Evolutionary conservation across 2,888 invertebrate species (phyloP).

Genomic region (Cistogaster globosa): DNA sequence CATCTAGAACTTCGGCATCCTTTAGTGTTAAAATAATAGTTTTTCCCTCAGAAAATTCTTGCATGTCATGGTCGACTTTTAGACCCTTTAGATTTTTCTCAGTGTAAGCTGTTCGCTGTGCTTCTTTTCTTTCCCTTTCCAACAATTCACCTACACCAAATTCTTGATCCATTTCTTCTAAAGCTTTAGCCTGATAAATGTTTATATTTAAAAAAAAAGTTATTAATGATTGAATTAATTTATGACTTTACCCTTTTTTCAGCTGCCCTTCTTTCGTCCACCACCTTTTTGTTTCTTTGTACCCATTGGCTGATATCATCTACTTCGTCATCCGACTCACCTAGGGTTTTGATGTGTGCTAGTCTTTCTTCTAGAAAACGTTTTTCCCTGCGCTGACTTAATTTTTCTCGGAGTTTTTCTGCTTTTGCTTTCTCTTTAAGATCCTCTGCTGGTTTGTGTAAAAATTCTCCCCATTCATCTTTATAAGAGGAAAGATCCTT

Average conservation of each 20-base stretch:
- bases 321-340: slow-evolving; percentile 89
- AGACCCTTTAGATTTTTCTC: slow-evolving; percentile 90
- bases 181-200: slow-evolving; percentile 89
- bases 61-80: slow-evolving; percentile 92
- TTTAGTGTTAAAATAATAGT: slow-evolving; percentile 95
- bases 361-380: slow-evolving; percentile 86
- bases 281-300: slow-evolving; percentile 88
- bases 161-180: slow-evolving; percentile 97
- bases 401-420: slow-evolving; percentile 91
- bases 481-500: slow-evolving; percentile 79
- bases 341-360: slow-evolving; percentile 89
- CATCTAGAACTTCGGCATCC: slow-evolving; percentile 95
- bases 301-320: slow-evolving; percentile 93
- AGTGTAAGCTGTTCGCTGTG: slow-evolving; percentile 86
- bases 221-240: background rate
- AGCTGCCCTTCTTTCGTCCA: slow-evolving; percentile 92
- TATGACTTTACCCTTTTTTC: slow-evolving; percentile 85
- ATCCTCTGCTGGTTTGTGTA: slow-evolving; percentile 93
- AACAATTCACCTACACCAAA: slow-evolving; percentile 94
- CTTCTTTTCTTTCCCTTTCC: slow-evolving; percentile 88
- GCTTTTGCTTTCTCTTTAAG: slow-evolving; percentile 88
- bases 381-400: slow-evolving; percentile 91
- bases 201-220: slow-evolving; percentile 19
- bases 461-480: slow-evolving; percentile 88
- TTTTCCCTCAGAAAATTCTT: slow-evolving; percentile 89